phyloP scores from a whole-genome alignment of 2,113 vertebrate genomes.

The Dendrocopos noguchii region DNA sequence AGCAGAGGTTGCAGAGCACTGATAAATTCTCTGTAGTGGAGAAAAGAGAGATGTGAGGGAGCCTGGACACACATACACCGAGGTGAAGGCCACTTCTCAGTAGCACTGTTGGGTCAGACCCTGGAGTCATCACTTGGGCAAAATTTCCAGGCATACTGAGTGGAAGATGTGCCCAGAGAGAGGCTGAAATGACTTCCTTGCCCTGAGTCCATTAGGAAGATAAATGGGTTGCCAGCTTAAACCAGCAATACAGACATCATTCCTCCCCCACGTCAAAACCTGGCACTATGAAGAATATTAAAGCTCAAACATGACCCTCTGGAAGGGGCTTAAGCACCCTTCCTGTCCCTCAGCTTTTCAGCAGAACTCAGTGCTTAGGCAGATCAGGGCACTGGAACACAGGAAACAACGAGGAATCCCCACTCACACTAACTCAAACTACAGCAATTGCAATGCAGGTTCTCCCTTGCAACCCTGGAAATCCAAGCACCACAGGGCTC shows the following conservation, averaged over 20 bases:
- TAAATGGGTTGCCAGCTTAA: not conserved
- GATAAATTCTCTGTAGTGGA: not conserved
- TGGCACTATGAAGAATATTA: not conserved
- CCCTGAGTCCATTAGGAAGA: not conserved
- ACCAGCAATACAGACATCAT: not conserved
- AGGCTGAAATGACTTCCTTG: not conserved
- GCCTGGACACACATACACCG: not conserved
- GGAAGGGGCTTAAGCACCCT: not conserved
- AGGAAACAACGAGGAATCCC: not conserved
- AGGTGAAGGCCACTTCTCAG: not conserved
- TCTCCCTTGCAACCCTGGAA: not conserved
- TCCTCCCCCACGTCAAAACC: not conserved
- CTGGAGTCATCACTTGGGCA: not conserved
- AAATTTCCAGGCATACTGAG: not conserved
- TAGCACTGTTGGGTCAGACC: not conserved
- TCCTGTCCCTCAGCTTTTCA: not conserved
- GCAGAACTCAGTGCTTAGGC: fast-evolving
- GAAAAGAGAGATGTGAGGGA: not conserved
- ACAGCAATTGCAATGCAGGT: not conserved
- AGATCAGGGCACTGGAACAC: not conserved
- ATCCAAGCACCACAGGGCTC: not conserved
- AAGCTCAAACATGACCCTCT: not conserved
- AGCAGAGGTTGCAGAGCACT: not conserved
- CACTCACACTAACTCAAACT: not conserved
- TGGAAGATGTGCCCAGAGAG: not conserved